phyloP scores from a whole-genome alignment of 2,797 vertebrate species.

The Pteropus rufus region DNA sequence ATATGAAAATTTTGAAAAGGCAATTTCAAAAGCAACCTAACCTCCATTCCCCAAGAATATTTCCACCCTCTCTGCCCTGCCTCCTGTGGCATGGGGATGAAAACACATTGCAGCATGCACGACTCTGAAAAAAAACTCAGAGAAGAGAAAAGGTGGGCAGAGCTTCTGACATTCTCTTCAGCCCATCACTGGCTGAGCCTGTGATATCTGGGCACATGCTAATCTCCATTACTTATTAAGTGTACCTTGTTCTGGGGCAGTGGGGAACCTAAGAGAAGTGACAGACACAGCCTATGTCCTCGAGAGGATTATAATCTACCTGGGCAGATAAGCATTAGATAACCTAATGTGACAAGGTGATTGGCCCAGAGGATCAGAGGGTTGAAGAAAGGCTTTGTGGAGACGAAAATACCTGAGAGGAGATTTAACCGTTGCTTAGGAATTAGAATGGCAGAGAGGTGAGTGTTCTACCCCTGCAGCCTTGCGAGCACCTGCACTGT shows the following conservation, averaged over 20 bases:
- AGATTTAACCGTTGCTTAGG: background rate
- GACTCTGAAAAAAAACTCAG: background rate
- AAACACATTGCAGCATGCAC: background rate
- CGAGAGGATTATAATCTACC: background rate
- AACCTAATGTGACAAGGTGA: background rate
- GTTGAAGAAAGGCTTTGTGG: background rate
- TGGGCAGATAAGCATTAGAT: background rate
- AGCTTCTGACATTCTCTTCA: background rate
- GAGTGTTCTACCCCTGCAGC: background rate
- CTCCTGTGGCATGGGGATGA: background rate
- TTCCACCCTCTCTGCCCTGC: background rate
- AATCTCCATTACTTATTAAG: background rate
- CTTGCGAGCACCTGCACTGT: background rate
- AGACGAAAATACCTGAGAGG: background rate
- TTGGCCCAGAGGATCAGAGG: background rate
- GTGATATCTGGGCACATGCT: background rate
- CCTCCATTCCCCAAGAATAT: background rate
- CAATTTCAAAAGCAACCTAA: background rate
- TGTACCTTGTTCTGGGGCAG: background rate
- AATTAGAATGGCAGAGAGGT: background rate
- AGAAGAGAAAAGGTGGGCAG: background rate
- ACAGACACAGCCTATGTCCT: background rate
- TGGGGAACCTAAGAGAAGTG: background rate
- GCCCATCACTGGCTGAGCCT: background rate
- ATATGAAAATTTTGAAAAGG: background rate